Evolutionary conservation across 1,140 invertebrate genomes (phyloP).

Genomic region (Brachionus rotundiformis): DNA sequence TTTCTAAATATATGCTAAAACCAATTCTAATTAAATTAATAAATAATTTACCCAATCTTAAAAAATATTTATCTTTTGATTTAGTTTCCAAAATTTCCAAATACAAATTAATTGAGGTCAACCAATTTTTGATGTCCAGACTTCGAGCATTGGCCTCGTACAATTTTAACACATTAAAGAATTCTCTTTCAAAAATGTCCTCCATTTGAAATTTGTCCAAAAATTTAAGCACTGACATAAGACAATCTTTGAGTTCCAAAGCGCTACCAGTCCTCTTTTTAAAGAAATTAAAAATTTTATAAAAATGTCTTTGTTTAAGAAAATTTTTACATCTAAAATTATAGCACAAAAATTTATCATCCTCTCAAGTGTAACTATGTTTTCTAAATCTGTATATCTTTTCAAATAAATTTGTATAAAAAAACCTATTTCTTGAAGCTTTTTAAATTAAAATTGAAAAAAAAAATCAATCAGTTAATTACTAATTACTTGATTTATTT

Average conservation of each 20-base stretch:
- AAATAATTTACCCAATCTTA: not conserved
- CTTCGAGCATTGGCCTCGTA: not conserved
- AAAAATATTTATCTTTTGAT: not conserved
- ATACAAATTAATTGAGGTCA: not conserved
- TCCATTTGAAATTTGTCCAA: constrained; percentile 20
- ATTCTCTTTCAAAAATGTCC: not conserved
- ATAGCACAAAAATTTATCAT: not conserved
- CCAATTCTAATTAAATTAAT: not conserved
- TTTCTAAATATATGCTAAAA: not conserved
- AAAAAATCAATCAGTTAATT: not conserved
- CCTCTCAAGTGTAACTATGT: not conserved
- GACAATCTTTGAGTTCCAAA: not conserved
- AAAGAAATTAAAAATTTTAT: not conserved
- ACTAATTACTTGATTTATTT: not conserved
- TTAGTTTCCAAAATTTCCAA: not conserved
- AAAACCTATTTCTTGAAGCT: not conserved
- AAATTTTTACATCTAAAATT: not conserved
- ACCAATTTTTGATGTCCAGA: not conserved
- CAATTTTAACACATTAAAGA: not conserved
- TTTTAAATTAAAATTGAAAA: not conserved
- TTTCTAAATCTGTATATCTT: not conserved
- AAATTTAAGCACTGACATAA: not conserved
- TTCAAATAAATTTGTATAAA: not conserved
- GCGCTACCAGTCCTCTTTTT: not conserved
- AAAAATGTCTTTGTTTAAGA: not conserved